These are phyloP conservation scores for Archips xylosteana DNA, from an alignment of 2,888 invertebrate genomes.

Conservation along the genomic window DNA sequence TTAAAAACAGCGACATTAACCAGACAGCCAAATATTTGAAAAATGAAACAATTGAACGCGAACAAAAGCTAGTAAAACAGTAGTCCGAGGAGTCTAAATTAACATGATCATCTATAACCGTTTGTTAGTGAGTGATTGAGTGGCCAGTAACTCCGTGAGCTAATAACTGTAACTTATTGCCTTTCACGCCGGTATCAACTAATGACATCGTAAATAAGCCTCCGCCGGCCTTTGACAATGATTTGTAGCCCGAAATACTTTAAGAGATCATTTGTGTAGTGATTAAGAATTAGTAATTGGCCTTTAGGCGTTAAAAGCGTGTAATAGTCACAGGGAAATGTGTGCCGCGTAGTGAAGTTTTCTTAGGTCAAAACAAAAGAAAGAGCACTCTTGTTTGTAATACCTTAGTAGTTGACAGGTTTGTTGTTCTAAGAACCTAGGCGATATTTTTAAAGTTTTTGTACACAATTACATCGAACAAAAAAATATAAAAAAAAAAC, in stretches of 20 bases:
- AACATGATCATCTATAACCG: conserved; percentile 16
- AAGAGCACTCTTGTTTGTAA: no score
- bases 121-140: conserved; percentile 28
- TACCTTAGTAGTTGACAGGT: no score
- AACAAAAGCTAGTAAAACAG: conserved; percentile 9
- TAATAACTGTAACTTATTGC: conserved; percentile 60
- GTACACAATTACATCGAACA: no score
- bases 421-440: no score
- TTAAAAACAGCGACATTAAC: no score
- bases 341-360: background rate
- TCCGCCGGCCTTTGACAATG: conserved; percentile 47
- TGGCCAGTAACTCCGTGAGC: conserved; percentile 39
- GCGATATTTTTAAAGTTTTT: no score
- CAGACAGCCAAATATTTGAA: background rate
- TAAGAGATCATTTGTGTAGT: conserved; percentile 25
- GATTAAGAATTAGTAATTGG: conserved; percentile 34
- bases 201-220: conserved; percentile 60
- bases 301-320: conserved; percentile 17
- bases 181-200: conserved; percentile 55
- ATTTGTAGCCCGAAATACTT: conserved; percentile 50
- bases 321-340: background rate
- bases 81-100: conserved; percentile 6
- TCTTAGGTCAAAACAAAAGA: background rate
- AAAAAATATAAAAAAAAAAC: no score
- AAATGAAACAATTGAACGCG: background rate